Base-by-base conservation (phyloP, 2,113 vertebrate species). In the Paracanthobrama guichenoti region DNA sequence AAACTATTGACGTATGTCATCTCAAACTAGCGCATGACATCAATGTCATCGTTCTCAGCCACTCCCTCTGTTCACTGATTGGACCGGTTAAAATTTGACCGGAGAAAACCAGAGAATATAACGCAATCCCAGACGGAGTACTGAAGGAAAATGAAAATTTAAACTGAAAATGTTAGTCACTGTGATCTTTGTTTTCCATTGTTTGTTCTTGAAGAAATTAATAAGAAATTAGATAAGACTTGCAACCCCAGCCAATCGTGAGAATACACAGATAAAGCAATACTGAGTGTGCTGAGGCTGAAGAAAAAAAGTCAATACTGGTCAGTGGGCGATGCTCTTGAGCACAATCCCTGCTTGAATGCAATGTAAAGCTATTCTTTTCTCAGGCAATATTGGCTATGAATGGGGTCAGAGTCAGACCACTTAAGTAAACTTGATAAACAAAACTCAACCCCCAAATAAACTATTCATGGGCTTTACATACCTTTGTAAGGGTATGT, bases 401-500 rank as follows among this genome's bases (percentile, higher is more conserved):
- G 18, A 20, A 80, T 28, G 26, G 42, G 35, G 26, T 80, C 59
- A 39, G 35, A 2, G 39, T 39, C 39, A 50, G 26, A 79, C 57
- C 57, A 48, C 42, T 26, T 24, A 13, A 76, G 50, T 55, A 55
- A 55, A 13, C 18, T 4, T 42, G 31, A 67, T 67, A 53, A 80
- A 50, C 78, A 79, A 44, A 64, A 31, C 44, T 28, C 44, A n/a
- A n/a, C 44, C 10, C 26, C 0, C 53, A 62, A 53, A 69, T 78
- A 35, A 44, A 78, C 39, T 48, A 46, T 60, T 57, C n/a, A 42
- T 35, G 72, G 44, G 22, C 18, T 35, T 48, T 74, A 16, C 44
- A 82, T 60, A 75, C 74, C 82, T 76, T 42, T 75, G 72, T 64
- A n/a, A 88, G 87, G 24, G 14, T 75, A 18, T 28, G 46, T 48